Percentiles rank a stretch among this genome's conserved stretches.
phyloP scores from a whole-genome alignment of 2,888 invertebrate species.

The Brenthis daphne region DNA sequence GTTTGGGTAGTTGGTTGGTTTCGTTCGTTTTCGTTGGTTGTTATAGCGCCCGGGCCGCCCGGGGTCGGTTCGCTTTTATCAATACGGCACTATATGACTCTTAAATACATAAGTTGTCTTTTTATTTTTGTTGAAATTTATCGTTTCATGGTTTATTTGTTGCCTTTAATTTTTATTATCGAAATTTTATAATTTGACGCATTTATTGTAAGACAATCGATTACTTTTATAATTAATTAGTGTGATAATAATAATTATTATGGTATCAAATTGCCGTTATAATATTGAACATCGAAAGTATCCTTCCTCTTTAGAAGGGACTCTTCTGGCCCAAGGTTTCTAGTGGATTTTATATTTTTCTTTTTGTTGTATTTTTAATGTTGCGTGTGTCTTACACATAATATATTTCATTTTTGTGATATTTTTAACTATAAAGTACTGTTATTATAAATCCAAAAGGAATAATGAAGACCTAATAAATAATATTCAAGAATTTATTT shows the following conservation, averaged over 20 bases:
- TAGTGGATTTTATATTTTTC: constrained; percentile 82
- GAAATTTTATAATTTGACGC: constrained; percentile 83
- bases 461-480: constrained; percentile 81
- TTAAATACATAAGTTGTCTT: constrained; percentile 78
- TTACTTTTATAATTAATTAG: constrained; percentile 82
- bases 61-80: constrained; percentile 78
- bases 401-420: constrained; percentile 84
- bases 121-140: constrained; percentile 78
- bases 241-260: constrained; percentile 79
- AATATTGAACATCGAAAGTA: constrained; percentile 82
- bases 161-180: constrained; percentile 79
- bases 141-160: constrained; percentile 80
- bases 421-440: constrained; percentile 83
- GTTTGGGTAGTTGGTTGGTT: constrained; percentile 44
- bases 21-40: constrained; percentile 65
- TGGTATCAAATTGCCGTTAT: constrained; percentile 81
- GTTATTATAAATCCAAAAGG: constrained; percentile 81
- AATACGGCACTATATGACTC: constrained; percentile 79
- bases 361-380: constrained; percentile 82
- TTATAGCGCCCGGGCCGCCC: constrained; percentile 59
- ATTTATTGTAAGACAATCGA: constrained; percentile 83
- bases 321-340: constrained; percentile 81
- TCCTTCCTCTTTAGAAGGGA: constrained; percentile 83
- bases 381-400: constrained; percentile 84
- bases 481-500: constrained; percentile 82